phyloP scores from a whole-genome alignment of 2,888 invertebrate genomes.

The Noctua pronuba region DNA sequence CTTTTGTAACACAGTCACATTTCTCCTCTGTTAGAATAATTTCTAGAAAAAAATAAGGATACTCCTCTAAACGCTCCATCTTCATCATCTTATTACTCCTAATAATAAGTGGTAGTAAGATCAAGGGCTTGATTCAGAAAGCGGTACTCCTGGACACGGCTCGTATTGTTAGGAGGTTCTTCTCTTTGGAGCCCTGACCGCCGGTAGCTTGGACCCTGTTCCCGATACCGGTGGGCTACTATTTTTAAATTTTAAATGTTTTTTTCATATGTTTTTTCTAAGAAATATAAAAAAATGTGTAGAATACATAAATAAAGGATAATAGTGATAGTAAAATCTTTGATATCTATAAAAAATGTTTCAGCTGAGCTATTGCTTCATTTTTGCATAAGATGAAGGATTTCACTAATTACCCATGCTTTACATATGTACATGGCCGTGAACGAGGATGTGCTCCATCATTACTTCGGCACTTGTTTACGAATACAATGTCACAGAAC shows the following conservation, averaged over 20 bases:
- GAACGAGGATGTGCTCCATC: constrained; percentile 22
- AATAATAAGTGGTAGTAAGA: too few relatives aligned
- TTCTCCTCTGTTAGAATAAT: not conserved
- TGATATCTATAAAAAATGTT: not conserved
- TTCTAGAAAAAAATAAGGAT: not conserved
- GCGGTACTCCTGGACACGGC: too few relatives aligned
- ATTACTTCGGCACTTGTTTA: constrained; percentile 2
- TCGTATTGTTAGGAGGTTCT: too few relatives aligned
- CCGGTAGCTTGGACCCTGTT: too few relatives aligned
- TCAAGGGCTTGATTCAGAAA: too few relatives aligned
- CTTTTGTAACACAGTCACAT: not conserved
- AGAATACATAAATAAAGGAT: too few relatives aligned
- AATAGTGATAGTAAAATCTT: not conserved
- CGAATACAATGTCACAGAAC: constrained; percentile 21
- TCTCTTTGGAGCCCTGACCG: too few relatives aligned
- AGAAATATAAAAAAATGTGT: too few relatives aligned
- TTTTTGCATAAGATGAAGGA: constrained; percentile 27
- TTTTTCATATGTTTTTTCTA: too few relatives aligned
- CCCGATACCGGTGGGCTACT: too few relatives aligned
- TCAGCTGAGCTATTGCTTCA: not conserved
- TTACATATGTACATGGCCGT: not conserved
- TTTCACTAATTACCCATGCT: constrained; percentile 2
- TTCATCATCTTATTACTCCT: not conserved
- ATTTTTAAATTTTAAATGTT: too few relatives aligned
- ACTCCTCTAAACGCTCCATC: not conserved